Evolutionary conservation across 2,113 vertebrate species (phyloP), one percentile per base, ranked within the genome.

Genomic region (Rattus rattus): DNA sequence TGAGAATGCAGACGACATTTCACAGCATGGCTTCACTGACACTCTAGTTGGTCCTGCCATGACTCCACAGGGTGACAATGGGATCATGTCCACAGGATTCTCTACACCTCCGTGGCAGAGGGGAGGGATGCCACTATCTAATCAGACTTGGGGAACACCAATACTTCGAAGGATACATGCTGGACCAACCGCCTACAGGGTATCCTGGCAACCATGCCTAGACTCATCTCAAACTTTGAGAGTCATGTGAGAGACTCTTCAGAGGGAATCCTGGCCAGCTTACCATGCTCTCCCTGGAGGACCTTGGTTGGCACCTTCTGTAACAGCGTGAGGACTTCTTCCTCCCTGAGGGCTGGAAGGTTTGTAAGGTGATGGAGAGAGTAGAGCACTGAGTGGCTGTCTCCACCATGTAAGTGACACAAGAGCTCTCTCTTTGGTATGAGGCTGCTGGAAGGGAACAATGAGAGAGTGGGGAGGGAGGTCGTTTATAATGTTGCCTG

Each of bases 311-410:
- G 98, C 98, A 98, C 98, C 73, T 98, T 99, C 0, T 99, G 99
- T 96, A 99, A 98, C 33, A 99, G 98, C 63, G 99, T 98, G 95
- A 99, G 98, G 93, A 99, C 99, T 96, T 98, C 98, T 0, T 98
- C 98, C 97, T 99, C 99, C 75, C 99, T 99, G 97, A 99, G 98
- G 80, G 98, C 98, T 97, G 99, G 98, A 92, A 99, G 97, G 96
- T 99, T 98, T 93, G 99, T 99, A 97, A 99, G 98, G 84, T 99
- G 99, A 97, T 99, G 99, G 90, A 99, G 99, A 87, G 99, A 98
- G 67, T 99, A 99, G 12, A 99, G 98, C 0, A 99, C 99, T 63
- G 99, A 99, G 97, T 99, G 99, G 94, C 98, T 99, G 98, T 99
- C 99, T 97, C 99, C 98, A 95, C 98, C 98, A 97, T 99, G 99